Evolutionary conservation across 2,797 vertebrate species (phyloP), one percentile per base, ranked within the genome.

Genomic region (Sebastes alutus): DNA sequence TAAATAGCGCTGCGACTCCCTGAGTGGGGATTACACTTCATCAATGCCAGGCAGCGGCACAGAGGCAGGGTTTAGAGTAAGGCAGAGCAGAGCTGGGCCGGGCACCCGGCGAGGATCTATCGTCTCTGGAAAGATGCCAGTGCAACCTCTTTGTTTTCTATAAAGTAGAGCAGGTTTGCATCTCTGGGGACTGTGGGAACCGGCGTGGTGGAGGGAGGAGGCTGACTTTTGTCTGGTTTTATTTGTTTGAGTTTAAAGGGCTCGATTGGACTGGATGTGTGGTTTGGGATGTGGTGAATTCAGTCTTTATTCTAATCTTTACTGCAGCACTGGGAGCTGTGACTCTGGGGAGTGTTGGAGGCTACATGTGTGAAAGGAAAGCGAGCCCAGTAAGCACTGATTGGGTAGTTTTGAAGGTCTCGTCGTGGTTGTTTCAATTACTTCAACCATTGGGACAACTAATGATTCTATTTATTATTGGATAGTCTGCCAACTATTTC

Each of bases 1-100:
- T 93, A 95, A 95, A 95, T 94, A 93, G 81, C 75, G 8, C 59
- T 64, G 83, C 59, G 61, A 87, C 88, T 91, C 91, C 87, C 89
- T 33, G 84, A 90, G 87, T 72, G 87, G 87, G 90, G 91, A 91
- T 93, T 91, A 90, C 88, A 78, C 89, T 93, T 87, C 88, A 87
- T 94, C 92, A 92, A 78, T 90, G 93, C 88, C 91, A 87, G 87
- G 81, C 87, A 77, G 90, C 56, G 27, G 90, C 75, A 56, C 84
- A 25, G 32, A 80, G 71, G 71, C 76, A 67, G 86, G 83, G 80
- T 76, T 68, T 59, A 56, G 73, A 68, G 58, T 7, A 35, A 74
- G 67, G 71, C 67, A 23, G 72, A 60, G 78, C 29, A 9, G 58
- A 64, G 75, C 54, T 1, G 78, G 59, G 75, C 54, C 1, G 78